Evolutionary conservation across 2,888 invertebrate genomes (phyloP).

Genomic region (Thelaira solivaga): DNA sequence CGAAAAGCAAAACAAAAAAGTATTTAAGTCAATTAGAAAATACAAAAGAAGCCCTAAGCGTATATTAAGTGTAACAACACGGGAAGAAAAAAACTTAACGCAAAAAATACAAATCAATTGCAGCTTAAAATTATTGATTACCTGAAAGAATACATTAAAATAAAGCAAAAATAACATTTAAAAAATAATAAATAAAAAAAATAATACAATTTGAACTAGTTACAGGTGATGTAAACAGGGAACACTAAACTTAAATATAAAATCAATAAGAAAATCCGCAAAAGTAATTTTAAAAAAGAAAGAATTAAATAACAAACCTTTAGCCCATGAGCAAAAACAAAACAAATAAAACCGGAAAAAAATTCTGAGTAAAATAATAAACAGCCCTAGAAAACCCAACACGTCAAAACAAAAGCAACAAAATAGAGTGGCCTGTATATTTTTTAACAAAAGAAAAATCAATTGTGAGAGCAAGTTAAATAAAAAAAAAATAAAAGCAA

Average conservation of each 20-base stretch:
- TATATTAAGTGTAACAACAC: not conserved
- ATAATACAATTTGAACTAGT: conserved; percentile 9
- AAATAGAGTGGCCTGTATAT: conserved; percentile 30
- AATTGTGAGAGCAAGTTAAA: conserved; percentile 18
- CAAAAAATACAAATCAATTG: conserved; percentile 32
- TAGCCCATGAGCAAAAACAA: not conserved
- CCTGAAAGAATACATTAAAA: not conserved
- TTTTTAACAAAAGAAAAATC: conserved; percentile 1
- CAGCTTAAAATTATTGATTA: conserved; percentile 37
- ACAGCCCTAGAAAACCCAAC: not conserved
- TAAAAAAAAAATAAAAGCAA: not conserved
- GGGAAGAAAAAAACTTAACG: not conserved
- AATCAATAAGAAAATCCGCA: conserved; percentile 15
- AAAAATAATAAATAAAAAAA: not conserved
- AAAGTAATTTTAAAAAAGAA: conserved; percentile 2
- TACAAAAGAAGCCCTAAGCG: conserved; percentile 17
- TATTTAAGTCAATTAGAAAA: conserved; percentile 23
- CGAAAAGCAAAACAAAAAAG: no score
- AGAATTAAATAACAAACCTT: not conserved
- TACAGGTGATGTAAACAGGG: not conserved
- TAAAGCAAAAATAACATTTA: not conserved
- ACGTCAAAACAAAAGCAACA: conserved; percentile 2
- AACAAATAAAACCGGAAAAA: conserved; percentile 56
- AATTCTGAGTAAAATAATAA: conserved; percentile 1
- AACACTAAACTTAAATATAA: not conserved